Evolutionary conservation across 2,797 vertebrate genomes (phyloP), one percentile per base, ranked within the genome.

Genomic region (Eleutherodactylus coqui): DNA sequence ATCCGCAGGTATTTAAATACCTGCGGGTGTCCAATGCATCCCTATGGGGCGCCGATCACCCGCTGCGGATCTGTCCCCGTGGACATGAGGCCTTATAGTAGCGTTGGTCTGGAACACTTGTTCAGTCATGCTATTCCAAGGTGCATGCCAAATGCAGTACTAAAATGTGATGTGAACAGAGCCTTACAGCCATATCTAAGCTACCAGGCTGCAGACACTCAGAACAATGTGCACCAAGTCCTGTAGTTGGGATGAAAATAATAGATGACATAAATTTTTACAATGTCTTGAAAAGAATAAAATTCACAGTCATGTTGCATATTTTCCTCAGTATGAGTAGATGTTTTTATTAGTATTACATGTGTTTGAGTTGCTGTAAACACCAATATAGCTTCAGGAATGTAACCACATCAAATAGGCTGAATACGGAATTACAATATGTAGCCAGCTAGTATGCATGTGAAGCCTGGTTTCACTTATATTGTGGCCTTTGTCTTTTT

Each of bases 301-400:
- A 53, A 60, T 36, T 36, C 36, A 13, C 70, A 64, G 14, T 55
- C 5, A 49, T 36, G 43, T 19, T 49, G 58, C 82, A 84, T 47
- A 45, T 62, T 84, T 64, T 84, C 82, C 21, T 75, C 43, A 83
- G 62, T 83, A 62, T 64, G n/a, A 32, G 36, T 14, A 55, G 70
- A 75, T 76, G 55, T 75, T 64, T 72, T 41, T 21, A 70, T 27
- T 60, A 32, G 36, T 84, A 64, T 76, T 49, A 84, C 72, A 75
- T 75, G 82, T 76, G 27, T 62, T 75, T 75, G 27, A 41, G 8
- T 84, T 41, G 43, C 19, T 49, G 72, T 47, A 84, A 62, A 84
- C 55, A 84, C 38, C 43, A 83, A 75, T 4, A 75, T 60, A 19
- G 8, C 32, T 72, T 49, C 27, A 49, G 55, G 29, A 83, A 60